A percentile compares a stretch with the other conserved stretches of the same genome.
phyloP scores from a whole-genome alignment of 2,113 vertebrate species.

The Leucosticte australis region DNA sequence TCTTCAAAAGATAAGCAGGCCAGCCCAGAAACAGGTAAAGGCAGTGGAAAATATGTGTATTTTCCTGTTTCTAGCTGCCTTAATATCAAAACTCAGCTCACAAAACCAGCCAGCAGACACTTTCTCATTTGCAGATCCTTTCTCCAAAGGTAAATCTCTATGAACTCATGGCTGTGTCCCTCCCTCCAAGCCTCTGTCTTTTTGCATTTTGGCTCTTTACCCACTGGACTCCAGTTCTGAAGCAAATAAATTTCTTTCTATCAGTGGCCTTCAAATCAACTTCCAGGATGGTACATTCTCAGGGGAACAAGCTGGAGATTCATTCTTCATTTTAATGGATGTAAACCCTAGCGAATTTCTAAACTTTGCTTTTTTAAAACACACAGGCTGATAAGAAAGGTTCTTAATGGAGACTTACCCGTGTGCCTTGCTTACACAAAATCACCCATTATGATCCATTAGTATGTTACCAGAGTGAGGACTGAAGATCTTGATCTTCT shows the following conservation, averaged over 20 bases:
- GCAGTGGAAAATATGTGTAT: background rate
- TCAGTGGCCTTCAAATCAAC: background rate
- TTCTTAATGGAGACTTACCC: background rate
- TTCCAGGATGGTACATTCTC: background rate
- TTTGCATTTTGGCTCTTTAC: background rate
- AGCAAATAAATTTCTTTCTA: background rate
- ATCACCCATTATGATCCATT: conserved; percentile 29
- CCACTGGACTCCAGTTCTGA: background rate
- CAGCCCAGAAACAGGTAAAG: background rate
- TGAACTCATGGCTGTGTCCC: background rate
- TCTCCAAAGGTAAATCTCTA: background rate
- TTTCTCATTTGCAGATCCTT: background rate
- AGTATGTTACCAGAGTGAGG: background rate
- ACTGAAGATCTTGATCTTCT: conserved; percentile 13
- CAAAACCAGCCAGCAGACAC: background rate
- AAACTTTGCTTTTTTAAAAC: background rate
- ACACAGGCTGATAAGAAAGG: background rate
- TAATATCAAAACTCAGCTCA: background rate
- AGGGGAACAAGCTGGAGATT: background rate
- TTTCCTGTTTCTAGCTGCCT: background rate
- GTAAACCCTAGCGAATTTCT: background rate
- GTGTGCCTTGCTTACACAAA: background rate
- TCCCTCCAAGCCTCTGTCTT: background rate
- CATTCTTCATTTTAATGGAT: conserved; percentile 1
- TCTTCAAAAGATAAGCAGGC: background rate